Conservation (phyloP, 2,888 invertebrate species). For the Aphodius sticticus region DNA sequence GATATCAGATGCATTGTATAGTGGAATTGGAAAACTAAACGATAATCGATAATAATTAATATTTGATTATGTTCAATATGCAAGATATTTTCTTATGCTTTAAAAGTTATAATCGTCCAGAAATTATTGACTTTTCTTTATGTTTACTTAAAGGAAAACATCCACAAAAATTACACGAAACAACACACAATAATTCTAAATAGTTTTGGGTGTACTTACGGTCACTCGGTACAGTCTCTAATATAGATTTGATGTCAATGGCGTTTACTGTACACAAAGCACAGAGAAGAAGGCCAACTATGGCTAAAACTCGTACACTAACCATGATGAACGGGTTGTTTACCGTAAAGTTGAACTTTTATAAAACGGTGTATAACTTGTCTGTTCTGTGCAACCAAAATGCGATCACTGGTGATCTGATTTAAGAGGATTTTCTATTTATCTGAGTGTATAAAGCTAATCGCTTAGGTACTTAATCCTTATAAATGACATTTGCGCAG, state of each 20-base stretch:
- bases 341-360: not conserved
- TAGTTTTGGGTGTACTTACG: not conserved
- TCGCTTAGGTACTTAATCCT: not conserved
- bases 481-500: not conserved
- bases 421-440: not conserved
- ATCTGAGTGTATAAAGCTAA: not conserved
- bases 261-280: not conserved
- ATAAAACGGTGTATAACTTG: not conserved
- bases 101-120: too few relatives aligned
- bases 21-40: not conserved
- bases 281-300: not conserved
- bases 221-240: conserved; percentile 20
- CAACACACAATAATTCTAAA: too few relatives aligned
- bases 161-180: too few relatives aligned
- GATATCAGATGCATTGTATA: not conserved
- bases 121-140: too few relatives aligned
- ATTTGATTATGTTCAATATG: too few relatives aligned
- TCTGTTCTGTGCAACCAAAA: not conserved
- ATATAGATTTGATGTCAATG: conserved; percentile 8
- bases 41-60: not conserved
- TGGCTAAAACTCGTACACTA: not conserved
- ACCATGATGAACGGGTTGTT: not conserved
- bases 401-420: not conserved
- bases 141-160: too few relatives aligned
- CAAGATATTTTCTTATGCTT: too few relatives aligned